These are phyloP conservation scores for Cichladusa arquata DNA, from an alignment of 2,113 vertebrate genomes.

Conservation along the genomic window DNA sequence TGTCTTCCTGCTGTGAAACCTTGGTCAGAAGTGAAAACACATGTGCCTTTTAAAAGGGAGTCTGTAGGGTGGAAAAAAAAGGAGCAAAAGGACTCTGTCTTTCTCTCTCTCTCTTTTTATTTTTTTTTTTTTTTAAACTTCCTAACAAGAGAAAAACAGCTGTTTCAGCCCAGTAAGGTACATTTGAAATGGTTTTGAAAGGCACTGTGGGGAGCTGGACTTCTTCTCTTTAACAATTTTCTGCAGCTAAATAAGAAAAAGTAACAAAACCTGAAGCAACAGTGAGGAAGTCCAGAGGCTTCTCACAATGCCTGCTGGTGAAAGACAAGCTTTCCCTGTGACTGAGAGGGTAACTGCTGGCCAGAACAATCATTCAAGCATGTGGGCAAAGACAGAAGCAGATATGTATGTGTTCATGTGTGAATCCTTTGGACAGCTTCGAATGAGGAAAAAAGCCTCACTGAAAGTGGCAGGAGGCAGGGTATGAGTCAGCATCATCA, in stretches of 20 bases:
- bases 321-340: not conserved
- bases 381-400: not conserved
- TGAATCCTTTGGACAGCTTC: not conserved
- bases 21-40: not conserved
- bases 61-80: not conserved
- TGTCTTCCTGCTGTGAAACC: not conserved
- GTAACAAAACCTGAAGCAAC: not conserved
- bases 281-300: not conserved
- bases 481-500: not conserved
- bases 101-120: fast-evolving
- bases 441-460: not conserved
- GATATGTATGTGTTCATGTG: not conserved
- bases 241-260: not conserved
- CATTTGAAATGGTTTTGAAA: not conserved
- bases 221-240: not conserved
- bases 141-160: not conserved
- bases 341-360: not conserved
- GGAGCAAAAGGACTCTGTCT: not conserved
- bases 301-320: not conserved
- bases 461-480: not conserved
- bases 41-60: not conserved
- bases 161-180: not conserved
- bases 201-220: not conserved
- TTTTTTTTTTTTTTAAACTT: too few species aligned
- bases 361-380: not conserved